Conservation (phyloP, 2,888 invertebrate genomes). For the Phyllotreta striolata region DNA sequence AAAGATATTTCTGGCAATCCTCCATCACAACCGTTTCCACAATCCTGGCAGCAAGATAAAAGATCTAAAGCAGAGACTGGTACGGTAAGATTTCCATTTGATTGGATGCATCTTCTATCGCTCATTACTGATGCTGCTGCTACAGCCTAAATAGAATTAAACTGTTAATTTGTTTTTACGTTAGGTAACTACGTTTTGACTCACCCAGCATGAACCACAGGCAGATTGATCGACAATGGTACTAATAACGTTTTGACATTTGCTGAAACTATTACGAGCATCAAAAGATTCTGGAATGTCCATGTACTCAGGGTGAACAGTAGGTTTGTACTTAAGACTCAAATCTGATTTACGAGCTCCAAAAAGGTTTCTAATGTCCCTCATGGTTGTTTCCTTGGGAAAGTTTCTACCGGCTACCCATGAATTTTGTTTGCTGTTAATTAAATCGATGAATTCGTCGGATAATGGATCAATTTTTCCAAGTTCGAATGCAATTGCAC, state of each 20-base stretch:
- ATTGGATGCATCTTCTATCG: slow-evolving; percentile 82
- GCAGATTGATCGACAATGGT: slow-evolving; percentile 84
- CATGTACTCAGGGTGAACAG: background rate
- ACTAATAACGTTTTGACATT: slow-evolving; percentile 77
- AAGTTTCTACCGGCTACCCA: slow-evolving; percentile 88
- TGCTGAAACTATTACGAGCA: slow-evolving; percentile 77
- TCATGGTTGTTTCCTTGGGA: slow-evolving; percentile 65
- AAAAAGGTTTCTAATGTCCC: slow-evolving; percentile 71
- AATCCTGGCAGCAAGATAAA: slow-evolving; percentile 77
- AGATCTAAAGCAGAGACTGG: slow-evolving; percentile 84
- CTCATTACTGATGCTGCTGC: slow-evolving; percentile 89
- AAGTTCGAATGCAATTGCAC: background rate
- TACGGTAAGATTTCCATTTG: slow-evolving; percentile 71
- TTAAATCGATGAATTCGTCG: slow-evolving; percentile 73
- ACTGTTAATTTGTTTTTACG: background rate
- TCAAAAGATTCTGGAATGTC: slow-evolving; percentile 63
- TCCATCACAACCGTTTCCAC: slow-evolving; percentile 83
- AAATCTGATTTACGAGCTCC: slow-evolving; percentile 64
- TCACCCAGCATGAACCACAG: slow-evolving; percentile 89
- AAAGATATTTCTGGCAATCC: slow-evolving; percentile 82
- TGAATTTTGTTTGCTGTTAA: slow-evolving; percentile 72
- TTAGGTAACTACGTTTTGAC: background rate
- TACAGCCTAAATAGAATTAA: slow-evolving; percentile 67
- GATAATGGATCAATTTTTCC: slow-evolving; percentile 65
- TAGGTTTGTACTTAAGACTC: background rate